A percentile compares a stretch with the other conserved stretches of the same genome.
Conservation (phyloP, 2,797 vertebrate genomes). For the Thalassophryne amazonica region DNA sequence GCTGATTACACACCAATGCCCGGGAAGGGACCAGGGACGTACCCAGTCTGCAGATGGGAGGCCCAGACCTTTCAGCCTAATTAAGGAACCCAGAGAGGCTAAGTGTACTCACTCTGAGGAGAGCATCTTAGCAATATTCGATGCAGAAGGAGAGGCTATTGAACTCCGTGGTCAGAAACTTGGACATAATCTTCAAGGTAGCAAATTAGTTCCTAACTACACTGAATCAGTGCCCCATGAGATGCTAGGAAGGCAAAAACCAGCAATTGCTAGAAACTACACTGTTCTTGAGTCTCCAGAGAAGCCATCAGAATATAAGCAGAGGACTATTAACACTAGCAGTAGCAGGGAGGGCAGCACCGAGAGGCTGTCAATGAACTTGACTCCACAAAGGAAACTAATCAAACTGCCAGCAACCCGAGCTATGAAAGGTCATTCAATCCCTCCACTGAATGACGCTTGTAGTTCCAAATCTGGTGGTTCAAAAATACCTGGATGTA, state of each 20-base stretch:
- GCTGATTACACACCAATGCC: conserved; percentile 55
- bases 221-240: conserved; percentile 76
- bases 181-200: conserved; percentile 66
- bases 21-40: conserved; percentile 68
- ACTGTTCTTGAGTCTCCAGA: conserved; percentile 71
- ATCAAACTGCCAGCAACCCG: conserved; percentile 67
- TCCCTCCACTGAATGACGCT: conserved; percentile 58
- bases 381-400: conserved; percentile 70
- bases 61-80: conserved; percentile 76
- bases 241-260: conserved; percentile 69
- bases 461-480: conserved; percentile 66
- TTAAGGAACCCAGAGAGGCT: conserved; percentile 77
- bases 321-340: conserved; percentile 31
- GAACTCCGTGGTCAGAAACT: conserved; percentile 81
- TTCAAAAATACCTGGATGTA: conserved; percentile 82
- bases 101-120: conserved; percentile 86
- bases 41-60: conserved; percentile 72
- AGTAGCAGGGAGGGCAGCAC: conserved; percentile 54
- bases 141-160: conserved; percentile 84
- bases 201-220: conserved; percentile 57
- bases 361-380: conserved; percentile 64
- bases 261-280: conserved; percentile 64
- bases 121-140: conserved; percentile 80
- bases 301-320: conserved; percentile 69
- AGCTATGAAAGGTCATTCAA: conserved; percentile 65